phyloP scores from a whole-genome alignment of 2,888 invertebrate genomes.

The Neoscelio sp. region DNA sequence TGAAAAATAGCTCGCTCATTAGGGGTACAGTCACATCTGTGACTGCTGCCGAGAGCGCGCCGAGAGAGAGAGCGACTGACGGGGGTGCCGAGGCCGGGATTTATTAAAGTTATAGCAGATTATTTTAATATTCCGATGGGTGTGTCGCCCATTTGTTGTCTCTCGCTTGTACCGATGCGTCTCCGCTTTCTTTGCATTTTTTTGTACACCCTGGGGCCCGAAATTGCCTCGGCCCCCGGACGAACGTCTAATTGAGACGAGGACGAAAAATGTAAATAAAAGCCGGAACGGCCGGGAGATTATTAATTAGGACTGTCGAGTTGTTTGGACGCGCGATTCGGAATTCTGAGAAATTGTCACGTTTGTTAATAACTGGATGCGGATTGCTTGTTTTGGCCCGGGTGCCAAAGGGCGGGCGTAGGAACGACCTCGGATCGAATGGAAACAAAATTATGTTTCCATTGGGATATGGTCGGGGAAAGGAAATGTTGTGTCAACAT shows the following conservation, averaged over 20 bases:
- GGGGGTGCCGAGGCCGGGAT: constrained; percentile 73
- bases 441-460: too few species aligned
- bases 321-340: too few species aligned
- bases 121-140: constrained; percentile 82
- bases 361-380: too few species aligned
- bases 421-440: neutral
- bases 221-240: neutral
- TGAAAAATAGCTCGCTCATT: constrained; percentile 83
- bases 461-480: too few species aligned
- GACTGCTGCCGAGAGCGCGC: constrained; percentile 71
- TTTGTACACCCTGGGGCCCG: too few species aligned
- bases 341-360: too few species aligned
- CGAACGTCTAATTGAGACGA: constrained; percentile 11
- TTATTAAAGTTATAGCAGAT: constrained; percentile 82
- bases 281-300: too few species aligned
- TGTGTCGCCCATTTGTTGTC: constrained; percentile 78
- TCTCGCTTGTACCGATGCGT: constrained; percentile 63
- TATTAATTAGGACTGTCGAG: too few species aligned
- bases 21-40: constrained; percentile 83
- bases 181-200: constrained; percentile 44
- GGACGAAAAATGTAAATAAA: too few species aligned
- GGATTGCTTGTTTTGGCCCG: too few species aligned
- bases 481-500: too few species aligned
- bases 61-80: constrained; percentile 27
- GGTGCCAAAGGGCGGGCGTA: too few species aligned